Evolutionary conservation across 1,140 invertebrate genomes (phyloP), one percentile per base, ranked within the genome.

Genomic region (Saxidomus purpurata): DNA sequence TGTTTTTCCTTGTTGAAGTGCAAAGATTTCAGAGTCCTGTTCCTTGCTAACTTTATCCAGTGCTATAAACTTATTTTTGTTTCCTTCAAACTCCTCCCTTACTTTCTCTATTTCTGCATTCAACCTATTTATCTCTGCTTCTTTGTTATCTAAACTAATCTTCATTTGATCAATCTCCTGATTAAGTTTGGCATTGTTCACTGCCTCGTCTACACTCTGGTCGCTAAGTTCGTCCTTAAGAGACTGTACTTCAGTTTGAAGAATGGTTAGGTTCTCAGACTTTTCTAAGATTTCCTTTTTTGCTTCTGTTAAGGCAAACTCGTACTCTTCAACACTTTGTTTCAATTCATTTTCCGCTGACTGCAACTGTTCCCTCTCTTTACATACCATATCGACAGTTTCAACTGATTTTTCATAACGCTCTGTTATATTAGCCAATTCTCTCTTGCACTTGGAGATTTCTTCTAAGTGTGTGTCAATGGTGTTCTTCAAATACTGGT

Each of bases 221-320:
- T 77, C 55, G 47, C 55, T 61, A 22, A 79, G 28, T 87, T 87
- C 85, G 63, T 87, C 85, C 67, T 87, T 87, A 17, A 87, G 74
- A 36, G 71, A 87, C 40, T 87, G 69, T 31, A 87, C 38, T 63
- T 77, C 71, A 43, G 85, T 61, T 22, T 87, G 71, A 13, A 87
- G 52, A 38, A 59, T 63, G 25, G 34, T 49, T 4, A 87, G 13
- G 31, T 79, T 77, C n/a, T 55, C 74, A 34, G 47, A 38, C 19
- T 77, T 79, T 3, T 79, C 71, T 19, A 11, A 28, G 0, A 79
- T 63, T 77, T 59, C 69, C 19, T 63, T 67, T 47, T 87, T 49
- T 38, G 11, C 28, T 55, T 87, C 43, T 6, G 69, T 15, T 19
- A 67, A 4, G 6, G 22, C 22, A 43, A 87, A 87, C 22, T 89